A percentile compares a stretch with the other conserved stretches of the same genome.
Evolutionary conservation across 2,113 vertebrate genomes (phyloP).

Genomic region (Chitala chitala): DNA sequence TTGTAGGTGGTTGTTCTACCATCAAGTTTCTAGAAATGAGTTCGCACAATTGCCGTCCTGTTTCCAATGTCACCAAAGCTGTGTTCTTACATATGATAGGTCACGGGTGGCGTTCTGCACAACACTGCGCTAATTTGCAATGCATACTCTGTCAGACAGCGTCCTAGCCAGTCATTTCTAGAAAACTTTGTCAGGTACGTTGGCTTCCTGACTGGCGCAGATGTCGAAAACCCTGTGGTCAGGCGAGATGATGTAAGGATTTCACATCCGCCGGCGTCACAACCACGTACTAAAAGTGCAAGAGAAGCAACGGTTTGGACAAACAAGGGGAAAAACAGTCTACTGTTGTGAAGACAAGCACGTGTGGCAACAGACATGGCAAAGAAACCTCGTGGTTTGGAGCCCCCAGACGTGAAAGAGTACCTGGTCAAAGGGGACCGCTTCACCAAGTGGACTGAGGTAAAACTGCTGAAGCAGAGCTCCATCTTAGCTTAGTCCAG

Average conservation of each 20-base stretch:
- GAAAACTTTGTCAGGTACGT: conserved; percentile 11
- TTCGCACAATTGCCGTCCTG: background rate
- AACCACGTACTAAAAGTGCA: background rate
- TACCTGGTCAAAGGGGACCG: conserved; percentile 85
- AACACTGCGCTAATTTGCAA: conserved; percentile 61
- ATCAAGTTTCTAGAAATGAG: background rate
- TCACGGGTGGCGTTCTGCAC: background rate
- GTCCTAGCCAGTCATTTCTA: conserved; percentile 26
- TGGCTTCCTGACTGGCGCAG: conserved; percentile 23
- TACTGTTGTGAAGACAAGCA: background rate
- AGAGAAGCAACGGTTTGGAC: background rate
- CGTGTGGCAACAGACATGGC: conserved; percentile 63
- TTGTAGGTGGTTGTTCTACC: background rate
- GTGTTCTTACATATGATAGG: background rate
- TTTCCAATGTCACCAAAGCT: background rate
- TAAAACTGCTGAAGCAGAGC: conserved; percentile 59
- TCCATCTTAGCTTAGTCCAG: no score
- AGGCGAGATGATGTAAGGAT: conserved; percentile 27
- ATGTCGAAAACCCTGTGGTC: background rate
- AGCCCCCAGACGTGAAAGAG: conserved; percentile 71
- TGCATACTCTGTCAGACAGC: conserved; percentile 54
- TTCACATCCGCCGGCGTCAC: background rate
- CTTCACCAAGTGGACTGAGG: conserved; percentile 94
- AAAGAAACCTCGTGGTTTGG: conserved; percentile 67
- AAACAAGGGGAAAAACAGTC: background rate